Evolutionary conservation across 2,888 invertebrate species (phyloP), one percentile per base, ranked within the genome.

Genomic region (Pseudanteris insignis): DNA sequence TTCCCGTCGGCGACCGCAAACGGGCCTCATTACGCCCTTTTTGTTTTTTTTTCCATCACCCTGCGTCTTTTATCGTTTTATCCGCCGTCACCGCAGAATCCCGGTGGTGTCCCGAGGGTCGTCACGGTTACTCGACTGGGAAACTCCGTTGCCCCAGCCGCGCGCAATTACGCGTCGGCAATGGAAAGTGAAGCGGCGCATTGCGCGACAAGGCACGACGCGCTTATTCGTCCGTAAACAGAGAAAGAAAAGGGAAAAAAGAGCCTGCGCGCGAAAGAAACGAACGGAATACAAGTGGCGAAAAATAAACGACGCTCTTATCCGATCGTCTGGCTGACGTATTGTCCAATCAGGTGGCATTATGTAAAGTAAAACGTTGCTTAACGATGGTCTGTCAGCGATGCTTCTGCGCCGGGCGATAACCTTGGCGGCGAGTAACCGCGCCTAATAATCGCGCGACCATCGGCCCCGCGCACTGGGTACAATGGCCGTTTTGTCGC

Each of bases 281-380:
- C 3, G 7, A 21, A 7, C 21, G 21, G 21, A 21, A 21, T 21
- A 21, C 3, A 5, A 21, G 7, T 21, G 21, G 18, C 15, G n/a
- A n/a, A n/a, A n/a, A n/a, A n/a, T n/a, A n/a, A 36, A 14, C 6
- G 7, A n/a, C 15, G 21, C 28, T 37, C 36, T 48, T 43, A 44
- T 38, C 50, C 50, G 50, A 38, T 18, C n/a, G n/a, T 38, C 44
- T 21, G 24, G 9, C 30, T 40, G 47, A 38, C 47, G 38, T 50
- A 48, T 50, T 50, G 44, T 54, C 54, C 60, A 61, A 61, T 61
- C 54, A 28, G 46, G 37, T 28, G 44, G 50, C 47, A 46, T 62
- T 63, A 59, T 57, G 55, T 60, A 48, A 63, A 63, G 51, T 65
- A 57, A 62, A 62, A 55, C 43, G 44, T 59, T 59, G 64, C 48